Conservation (phyloP, 2,797 vertebrate genomes). For the Gallinago solitaria region DNA sequence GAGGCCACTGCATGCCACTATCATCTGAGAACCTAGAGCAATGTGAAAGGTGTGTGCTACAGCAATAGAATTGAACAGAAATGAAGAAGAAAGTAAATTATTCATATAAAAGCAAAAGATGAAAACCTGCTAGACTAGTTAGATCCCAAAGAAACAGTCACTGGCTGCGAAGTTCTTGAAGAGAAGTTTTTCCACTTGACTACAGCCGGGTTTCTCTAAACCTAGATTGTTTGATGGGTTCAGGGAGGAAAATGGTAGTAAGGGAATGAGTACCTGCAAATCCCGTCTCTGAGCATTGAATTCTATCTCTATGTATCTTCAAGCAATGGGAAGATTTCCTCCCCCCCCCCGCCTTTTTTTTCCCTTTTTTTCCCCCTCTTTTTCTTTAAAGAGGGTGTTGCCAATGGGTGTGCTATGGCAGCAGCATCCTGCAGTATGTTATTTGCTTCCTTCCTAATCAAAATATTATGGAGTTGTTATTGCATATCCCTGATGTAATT, state of each 20-base stretch:
- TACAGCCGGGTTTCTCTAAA: background rate
- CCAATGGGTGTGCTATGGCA: background rate
- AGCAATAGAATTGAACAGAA: background rate
- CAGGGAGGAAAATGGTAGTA: background rate
- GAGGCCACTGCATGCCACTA: background rate
- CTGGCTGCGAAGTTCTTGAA: background rate
- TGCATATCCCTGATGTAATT: conserved; percentile 16
- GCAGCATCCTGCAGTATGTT: conserved; percentile 1
- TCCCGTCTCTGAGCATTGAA: background rate
- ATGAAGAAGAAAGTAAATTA: background rate
- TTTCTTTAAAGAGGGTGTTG: background rate
- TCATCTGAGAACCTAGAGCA: background rate
- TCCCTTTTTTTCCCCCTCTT: background rate
- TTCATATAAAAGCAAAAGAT: background rate
- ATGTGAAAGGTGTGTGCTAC: background rate
- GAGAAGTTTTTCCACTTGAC: background rate
- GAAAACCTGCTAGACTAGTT: background rate
- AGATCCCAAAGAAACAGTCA: background rate
- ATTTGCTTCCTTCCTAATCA: conserved; percentile 46
- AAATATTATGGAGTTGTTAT: conserved; percentile 51
- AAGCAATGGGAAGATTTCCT: background rate
- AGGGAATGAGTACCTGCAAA: background rate
- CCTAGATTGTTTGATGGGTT: background rate
- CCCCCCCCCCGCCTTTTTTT: rapidly evolving
- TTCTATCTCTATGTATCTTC: background rate